Conservation (phyloP, 2,888 invertebrate genomes). For the Girardia tigrina region DNA sequence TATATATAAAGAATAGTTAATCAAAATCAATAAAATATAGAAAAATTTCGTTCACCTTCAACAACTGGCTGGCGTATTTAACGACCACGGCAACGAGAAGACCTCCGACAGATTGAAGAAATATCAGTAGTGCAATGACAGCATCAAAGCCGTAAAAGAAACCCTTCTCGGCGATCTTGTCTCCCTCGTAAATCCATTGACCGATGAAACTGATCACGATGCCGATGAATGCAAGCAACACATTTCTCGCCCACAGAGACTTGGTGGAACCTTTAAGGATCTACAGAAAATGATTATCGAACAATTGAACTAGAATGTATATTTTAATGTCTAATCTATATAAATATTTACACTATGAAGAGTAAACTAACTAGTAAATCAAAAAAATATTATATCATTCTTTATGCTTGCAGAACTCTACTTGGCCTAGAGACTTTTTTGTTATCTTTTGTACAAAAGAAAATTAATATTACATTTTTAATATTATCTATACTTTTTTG, state of each 20-base stretch:
- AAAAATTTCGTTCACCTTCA: conserved; percentile 59
- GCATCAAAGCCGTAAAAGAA: conserved; percentile 58
- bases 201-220: conserved; percentile 73
- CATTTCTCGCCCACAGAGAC: conserved; percentile 81
- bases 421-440: no score
- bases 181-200: conserved; percentile 55
- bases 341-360: no score
- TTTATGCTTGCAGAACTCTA: no score
- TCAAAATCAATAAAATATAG: no score
- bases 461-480: no score
- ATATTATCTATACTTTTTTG: no score
- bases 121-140: conserved; percentile 64
- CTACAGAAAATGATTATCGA: not conserved
- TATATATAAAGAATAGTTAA: no score
- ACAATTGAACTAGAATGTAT: no score
- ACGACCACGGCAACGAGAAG: conserved; percentile 92
- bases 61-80: conserved; percentile 95
- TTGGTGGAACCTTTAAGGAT: conserved; percentile 72
- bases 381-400: no score
- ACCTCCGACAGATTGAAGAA: conserved; percentile 82
- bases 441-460: no score
- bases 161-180: conserved; percentile 55
- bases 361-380: no score
- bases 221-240: conserved; percentile 79
- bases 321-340: no score